phyloP scores from a whole-genome alignment of 2,888 invertebrate genomes.

The Nemurella pictetii region DNA sequence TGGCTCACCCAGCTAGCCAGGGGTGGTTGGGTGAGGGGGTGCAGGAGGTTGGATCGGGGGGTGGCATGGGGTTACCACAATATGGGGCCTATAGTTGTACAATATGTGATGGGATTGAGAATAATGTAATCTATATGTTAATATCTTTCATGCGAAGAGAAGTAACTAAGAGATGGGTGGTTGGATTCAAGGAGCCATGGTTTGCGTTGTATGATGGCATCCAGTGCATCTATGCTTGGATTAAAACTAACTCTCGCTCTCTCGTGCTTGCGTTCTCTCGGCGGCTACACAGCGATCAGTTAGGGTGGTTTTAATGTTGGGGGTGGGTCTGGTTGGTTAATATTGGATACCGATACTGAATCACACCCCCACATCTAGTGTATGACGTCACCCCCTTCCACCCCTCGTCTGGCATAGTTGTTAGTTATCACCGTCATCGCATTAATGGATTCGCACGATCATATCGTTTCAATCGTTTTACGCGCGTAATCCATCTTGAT shows the following conservation, averaged over 20 bases:
- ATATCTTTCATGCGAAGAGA: slow-evolving; percentile 29
- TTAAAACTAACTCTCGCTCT: slow-evolving; percentile 11
- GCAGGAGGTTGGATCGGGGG: neutral
- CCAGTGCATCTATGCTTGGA: slow-evolving; percentile 1
- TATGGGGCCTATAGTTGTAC: slow-evolving; percentile 13
- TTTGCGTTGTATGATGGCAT: neutral
- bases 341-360: slow-evolving; percentile 42
- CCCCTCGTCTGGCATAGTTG: neutral
- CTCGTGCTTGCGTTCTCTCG: too few relatives aligned
- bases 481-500: neutral
- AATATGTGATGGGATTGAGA: slow-evolving; percentile 26
- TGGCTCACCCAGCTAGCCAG: neutral
- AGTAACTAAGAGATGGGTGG: neutral
- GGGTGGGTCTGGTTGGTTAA: slow-evolving; percentile 35
- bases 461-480: slow-evolving; percentile 19
- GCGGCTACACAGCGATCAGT: neutral
- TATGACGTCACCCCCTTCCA: slow-evolving; percentile 30
- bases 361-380: slow-evolving; percentile 33
- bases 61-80: slow-evolving; percentile 17
- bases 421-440: slow-evolving; percentile 16
- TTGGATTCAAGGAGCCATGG: neutral
- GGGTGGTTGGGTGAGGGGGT: neutral
- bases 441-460: slow-evolving; percentile 21
- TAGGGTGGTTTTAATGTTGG: slow-evolving; percentile 17
- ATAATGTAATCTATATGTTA: slow-evolving; percentile 41